Evolutionary conservation across 2,888 invertebrate genomes (phyloP).

Genomic region (Andrena camellia): DNA sequence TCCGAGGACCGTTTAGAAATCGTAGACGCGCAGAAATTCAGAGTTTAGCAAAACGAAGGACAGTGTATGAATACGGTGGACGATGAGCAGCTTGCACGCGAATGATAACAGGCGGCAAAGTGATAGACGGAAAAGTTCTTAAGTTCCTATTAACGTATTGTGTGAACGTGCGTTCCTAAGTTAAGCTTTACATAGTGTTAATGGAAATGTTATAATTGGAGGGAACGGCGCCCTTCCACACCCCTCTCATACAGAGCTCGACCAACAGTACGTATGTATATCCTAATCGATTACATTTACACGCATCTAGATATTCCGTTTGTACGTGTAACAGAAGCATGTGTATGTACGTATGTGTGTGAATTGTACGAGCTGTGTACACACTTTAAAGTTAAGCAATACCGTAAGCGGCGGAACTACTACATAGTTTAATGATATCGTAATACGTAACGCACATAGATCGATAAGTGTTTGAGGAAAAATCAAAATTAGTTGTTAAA

Average conservation of each 20-base stretch:
- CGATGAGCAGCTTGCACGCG: constrained; percentile 16
- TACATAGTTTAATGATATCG: constrained; percentile 48
- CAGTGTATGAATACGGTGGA: constrained; percentile 33
- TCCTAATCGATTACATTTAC: constrained; percentile 48
- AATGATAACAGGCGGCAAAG: constrained; percentile 11
- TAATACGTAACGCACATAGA: constrained; percentile 69
- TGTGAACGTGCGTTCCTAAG: constrained; percentile 74
- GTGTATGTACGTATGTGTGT: constrained; percentile 37
- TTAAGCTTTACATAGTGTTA: constrained; percentile 74
- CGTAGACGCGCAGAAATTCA: constrained; percentile 1
- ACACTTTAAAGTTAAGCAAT: constrained; percentile 54
- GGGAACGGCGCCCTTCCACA: constrained; percentile 11
- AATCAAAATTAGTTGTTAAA: constrained; percentile 76
- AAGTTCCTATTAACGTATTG: constrained; percentile 78
- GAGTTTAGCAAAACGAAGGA: not conserved
- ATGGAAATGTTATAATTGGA: constrained; percentile 29
- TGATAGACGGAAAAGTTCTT: constrained; percentile 39
- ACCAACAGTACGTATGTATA: constrained; percentile 58
- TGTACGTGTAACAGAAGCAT: constrained; percentile 28
- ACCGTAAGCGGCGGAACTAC: constrained; percentile 47
- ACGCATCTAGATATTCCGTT: constrained; percentile 29
- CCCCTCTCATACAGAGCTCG: constrained; percentile 35
- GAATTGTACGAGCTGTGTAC: constrained; percentile 45
- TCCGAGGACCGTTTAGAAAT: not conserved
- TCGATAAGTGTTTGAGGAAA: constrained; percentile 55